phyloP scores from a whole-genome alignment of 1,140 invertebrate species.

The Batillaria attramentaria region DNA sequence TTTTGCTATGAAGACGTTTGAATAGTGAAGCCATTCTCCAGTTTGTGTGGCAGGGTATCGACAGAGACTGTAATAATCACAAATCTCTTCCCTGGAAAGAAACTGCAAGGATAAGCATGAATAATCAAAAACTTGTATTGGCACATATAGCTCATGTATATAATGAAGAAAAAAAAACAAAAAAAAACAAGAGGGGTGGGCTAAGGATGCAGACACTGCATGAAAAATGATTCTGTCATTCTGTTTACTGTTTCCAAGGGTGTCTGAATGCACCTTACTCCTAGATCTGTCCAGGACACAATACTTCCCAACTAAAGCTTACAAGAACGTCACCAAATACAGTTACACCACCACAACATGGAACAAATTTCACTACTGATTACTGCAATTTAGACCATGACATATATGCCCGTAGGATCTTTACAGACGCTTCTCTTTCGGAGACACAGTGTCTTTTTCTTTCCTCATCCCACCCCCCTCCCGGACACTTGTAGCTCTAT shows the following conservation, averaged over 20 bases:
- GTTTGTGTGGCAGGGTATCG: constrained; percentile 11
- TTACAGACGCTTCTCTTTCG: not conserved
- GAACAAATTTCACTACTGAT: too few species aligned
- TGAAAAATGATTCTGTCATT: not conserved
- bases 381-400: too few species aligned
- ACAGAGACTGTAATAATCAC: constrained; percentile 32
- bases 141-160: constrained; percentile 25
- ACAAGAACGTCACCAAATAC: too few species aligned
- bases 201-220: not conserved
- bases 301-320: too few species aligned
- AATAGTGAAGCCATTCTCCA: constrained; percentile 27
- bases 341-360: too few species aligned
- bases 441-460: constrained; percentile 5
- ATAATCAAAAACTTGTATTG: constrained; percentile 23
- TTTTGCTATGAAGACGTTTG: constrained; percentile 22
- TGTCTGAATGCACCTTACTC: too few species aligned
- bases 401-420: too few species aligned
- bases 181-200: not conserved
- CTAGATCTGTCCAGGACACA: too few species aligned
- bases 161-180: constrained; percentile 33
- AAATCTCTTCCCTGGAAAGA: constrained; percentile 30
- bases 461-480: not conserved
- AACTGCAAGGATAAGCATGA: constrained; percentile 12
- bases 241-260: too few species aligned
- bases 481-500: too few species aligned